Evolutionary conservation across 2,113 vertebrate species (phyloP), one percentile per base, ranked within the genome.

Genomic region (Chelonoidis abingdonii): DNA sequence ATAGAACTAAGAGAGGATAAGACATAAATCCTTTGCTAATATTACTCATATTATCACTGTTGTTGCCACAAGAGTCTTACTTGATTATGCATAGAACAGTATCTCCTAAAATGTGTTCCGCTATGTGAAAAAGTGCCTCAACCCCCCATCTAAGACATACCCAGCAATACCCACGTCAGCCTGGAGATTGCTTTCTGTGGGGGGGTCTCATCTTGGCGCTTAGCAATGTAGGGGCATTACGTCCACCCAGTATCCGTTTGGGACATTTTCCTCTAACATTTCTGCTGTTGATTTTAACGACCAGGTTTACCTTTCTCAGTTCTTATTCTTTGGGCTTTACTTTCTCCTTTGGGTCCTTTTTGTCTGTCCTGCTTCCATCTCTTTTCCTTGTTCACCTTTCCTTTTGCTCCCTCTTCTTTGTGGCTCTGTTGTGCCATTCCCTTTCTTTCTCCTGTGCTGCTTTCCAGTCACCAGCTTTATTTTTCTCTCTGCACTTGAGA

Each of bases 261-360:
- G 25, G 27, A 8, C 8, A n/a, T 1, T 38, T 80, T 16, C 17
- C 76, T 24, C 5, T 27, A 27, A 35, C 0, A 0, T 8, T 27
- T 4, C 56, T 0, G 1, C 7, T 19, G n/a, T 56, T 1, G 6
- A 27, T 4, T 17, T 4, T 7, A 83, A 8, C 65, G 53, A 0
- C 0, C 56, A 19, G 17, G 22, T 0, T 0, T 31, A 49, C 24
- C 83, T 53, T 69, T 49, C 44, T 13, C 38, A 25, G 21, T 25
- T 47, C 44, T 3, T n/a, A n/a, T 11, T 38, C 22, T 3, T 29
- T 21, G 6, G 31, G 21, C 12, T 13, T 29, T 17, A n/a, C 0
- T 6, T 27, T 52, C 54, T 14, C 82, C 17, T 19, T 12, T 4
- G n/a, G 19, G 5, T 10, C 27, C 57, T 38, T 5, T 1, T 57